These are phyloP conservation scores for Deilephila elpenor DNA, from an alignment of 2,888 invertebrate genomes.

Conservation along the genomic window DNA sequence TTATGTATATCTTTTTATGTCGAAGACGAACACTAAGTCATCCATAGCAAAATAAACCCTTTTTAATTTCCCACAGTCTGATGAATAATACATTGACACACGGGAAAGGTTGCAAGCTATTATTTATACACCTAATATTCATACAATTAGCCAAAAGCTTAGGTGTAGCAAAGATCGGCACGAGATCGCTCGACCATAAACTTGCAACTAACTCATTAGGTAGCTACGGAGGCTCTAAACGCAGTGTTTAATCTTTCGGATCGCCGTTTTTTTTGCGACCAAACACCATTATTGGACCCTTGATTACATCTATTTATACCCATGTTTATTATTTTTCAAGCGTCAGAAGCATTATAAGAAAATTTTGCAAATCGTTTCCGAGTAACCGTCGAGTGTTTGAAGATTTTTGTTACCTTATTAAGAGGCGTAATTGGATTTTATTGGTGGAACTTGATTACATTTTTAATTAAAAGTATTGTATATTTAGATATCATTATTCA, in stretches of 20 bases:
- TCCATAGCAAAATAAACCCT: too few relatives aligned
- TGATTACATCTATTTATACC: slow-evolving; percentile 20
- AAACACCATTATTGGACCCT: neutral
- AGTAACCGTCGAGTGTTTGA: neutral
- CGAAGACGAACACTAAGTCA: too few relatives aligned
- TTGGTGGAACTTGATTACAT: neutral
- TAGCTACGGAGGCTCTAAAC: neutral
- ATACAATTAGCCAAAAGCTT: slow-evolving; percentile 17
- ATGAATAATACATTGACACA: neutral
- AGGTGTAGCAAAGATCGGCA: slow-evolving; percentile 5
- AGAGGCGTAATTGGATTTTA: neutral
- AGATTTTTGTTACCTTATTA: slow-evolving; percentile 1
- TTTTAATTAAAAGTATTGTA: neutral
- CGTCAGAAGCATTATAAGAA: slow-evolving; percentile 1
- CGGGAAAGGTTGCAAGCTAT: neutral
- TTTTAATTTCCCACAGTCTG: too few relatives aligned
- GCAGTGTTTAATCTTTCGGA: slow-evolving; percentile 16
- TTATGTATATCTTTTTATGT: too few relatives aligned
- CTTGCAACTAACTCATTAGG: slow-evolving; percentile 16
- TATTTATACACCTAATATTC: slow-evolving; percentile 2
- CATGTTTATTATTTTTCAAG: slow-evolving; percentile 3
- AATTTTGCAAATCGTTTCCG: slow-evolving; percentile 5
- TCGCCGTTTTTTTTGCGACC: neutral
- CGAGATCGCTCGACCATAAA: slow-evolving; percentile 21
- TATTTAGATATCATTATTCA: too few relatives aligned